Evolutionary conservation across 2,797 vertebrate species (phyloP).

Genomic region (Cryptoprocta ferox): DNA sequence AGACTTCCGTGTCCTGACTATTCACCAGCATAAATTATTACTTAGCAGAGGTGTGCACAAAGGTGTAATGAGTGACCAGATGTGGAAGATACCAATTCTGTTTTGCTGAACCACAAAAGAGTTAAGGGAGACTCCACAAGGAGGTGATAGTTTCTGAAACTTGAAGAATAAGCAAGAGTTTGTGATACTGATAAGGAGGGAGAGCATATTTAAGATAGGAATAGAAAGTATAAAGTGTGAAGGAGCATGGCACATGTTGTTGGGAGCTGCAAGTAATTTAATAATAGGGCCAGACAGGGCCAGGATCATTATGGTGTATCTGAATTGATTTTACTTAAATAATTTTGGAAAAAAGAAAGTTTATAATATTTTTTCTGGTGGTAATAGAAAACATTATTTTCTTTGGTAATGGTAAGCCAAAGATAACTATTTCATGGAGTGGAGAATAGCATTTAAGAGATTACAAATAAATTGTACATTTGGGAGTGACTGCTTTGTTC

Average conservation of each 20-base stretch:
- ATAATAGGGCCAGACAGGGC: not conserved
- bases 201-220: not conserved
- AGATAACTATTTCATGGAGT: not conserved
- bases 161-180: not conserved
- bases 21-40: not conserved
- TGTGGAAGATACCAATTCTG: not conserved
- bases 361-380: not conserved
- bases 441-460: not conserved
- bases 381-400: not conserved
- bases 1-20: not conserved
- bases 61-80: not conserved
- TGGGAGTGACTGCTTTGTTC: not conserved
- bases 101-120: not conserved
- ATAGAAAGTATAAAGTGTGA: not conserved
- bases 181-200: not conserved
- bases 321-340: not conserved
- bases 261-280: not conserved
- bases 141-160: not conserved
- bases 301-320: not conserved
- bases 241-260: not conserved
- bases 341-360: not conserved
- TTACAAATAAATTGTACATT: not conserved
- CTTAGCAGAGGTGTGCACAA: not conserved
- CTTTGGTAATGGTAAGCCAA: not conserved
- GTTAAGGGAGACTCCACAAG: not conserved